Evolutionary conservation across 2,113 vertebrate species (phyloP), one percentile per base, ranked within the genome.

Genomic region (Australoheros scitulus): DNA sequence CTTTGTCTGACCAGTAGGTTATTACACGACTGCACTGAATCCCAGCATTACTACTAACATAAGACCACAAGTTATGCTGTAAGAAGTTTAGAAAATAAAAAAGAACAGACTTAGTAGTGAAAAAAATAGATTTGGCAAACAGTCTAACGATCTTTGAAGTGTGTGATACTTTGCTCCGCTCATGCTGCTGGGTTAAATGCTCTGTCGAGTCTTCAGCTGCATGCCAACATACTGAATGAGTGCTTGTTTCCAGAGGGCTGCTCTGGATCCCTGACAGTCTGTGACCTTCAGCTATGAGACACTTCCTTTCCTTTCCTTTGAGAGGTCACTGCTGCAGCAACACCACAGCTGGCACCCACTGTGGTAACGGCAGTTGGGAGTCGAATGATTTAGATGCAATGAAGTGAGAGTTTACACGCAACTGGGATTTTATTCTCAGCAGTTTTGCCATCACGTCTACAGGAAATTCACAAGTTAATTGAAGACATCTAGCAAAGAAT

Each of bases 261-360:
- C 29, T 80, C 64, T 61, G 65, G 65, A 70, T 50, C 17, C 52
- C 43, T 64, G 79, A 47, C 79, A 1, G 65, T 18, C 0, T 52
- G 43, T 72, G 1, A 70, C 50, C 64, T 6, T 83, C 32, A 75
- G 47, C 81, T 77, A 52, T 50, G 38, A 78, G 82, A 82, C 0
- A 0, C 38, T 82, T 68, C 20, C 24, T 52, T 57, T 20, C 59
- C 20, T 22, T 57, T 76, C 11, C 78, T 70, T 24, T 68, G 26
- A 79, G 85, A 82, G 78, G 87, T 87, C 88, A 87, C 59, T 7
- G 34, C 80, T 74, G 10, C 81, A 61, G 83, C 61, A 85, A 82
- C 43, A 2, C 22, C 32, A 38, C 65, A 15, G 41, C 26, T 65
- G 79, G 80, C 85, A 75, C 83, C 36, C 64, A 11, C 9, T 7